These are phyloP conservation scores for Telmatherina bonti DNA, from an alignment of 2,797 vertebrate genomes.

Conservation along the genomic window DNA sequence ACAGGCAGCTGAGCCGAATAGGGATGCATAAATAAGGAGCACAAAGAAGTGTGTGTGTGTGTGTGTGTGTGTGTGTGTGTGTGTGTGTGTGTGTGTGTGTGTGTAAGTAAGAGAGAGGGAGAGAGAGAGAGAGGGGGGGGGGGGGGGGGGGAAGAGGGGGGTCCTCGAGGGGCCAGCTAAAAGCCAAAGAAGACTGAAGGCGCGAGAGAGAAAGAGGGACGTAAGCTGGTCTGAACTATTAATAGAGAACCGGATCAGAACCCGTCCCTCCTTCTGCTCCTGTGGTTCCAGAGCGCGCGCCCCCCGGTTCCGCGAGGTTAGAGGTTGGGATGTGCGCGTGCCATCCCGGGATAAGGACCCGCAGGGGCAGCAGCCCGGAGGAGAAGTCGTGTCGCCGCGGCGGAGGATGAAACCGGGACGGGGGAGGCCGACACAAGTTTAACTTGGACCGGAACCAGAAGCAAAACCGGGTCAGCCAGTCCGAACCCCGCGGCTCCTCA, in stretches of 20 bases:
- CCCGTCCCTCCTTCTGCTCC: constrained; percentile 69
- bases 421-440: constrained; percentile 20
- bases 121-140: background rate
- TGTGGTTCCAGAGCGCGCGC: constrained; percentile 51
- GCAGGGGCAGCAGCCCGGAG: background rate
- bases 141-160: constrained; percentile 23
- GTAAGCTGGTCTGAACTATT: constrained; percentile 31
- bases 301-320: constrained; percentile 51
- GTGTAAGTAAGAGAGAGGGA: no score
- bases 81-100: no score
- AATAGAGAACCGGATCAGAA: constrained; percentile 34
- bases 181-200: constrained; percentile 67
- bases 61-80: no score
- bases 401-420: constrained; percentile 31
- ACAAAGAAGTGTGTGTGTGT: no score
- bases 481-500: constrained; percentile 2
- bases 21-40: constrained; percentile 88
- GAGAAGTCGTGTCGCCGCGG: constrained; percentile 24
- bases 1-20: constrained; percentile 82
- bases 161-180: constrained; percentile 69
- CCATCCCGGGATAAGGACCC: no score
- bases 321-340: constrained; percentile 33
- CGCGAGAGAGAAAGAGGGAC: constrained; percentile 11
- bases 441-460: constrained; percentile 37
- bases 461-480: background rate